A percentile compares a stretch with the other conserved stretches of the same genome.
phyloP scores from a whole-genome alignment of 2,888 invertebrate genomes.

The Euproctis similis region DNA sequence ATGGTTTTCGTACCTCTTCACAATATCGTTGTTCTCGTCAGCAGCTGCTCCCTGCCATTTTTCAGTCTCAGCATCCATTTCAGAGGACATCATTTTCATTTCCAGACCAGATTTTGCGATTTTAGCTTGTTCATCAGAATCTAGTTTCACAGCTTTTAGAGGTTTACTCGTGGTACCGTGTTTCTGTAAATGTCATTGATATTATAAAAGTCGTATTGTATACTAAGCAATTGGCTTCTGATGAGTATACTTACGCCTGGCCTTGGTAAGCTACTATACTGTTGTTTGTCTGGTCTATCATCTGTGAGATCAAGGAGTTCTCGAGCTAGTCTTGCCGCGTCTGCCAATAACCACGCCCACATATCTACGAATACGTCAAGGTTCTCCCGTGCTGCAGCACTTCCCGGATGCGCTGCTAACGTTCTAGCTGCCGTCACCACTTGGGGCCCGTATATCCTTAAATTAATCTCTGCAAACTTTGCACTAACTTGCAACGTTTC shows the following conservation, averaged over 20 bases:
- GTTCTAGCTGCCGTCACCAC: conserved; percentile 95
- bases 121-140: conserved; percentile 97
- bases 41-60: conserved; percentile 91
- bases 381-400: conserved; percentile 97
- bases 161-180: conserved; percentile 97
- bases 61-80: conserved; percentile 96
- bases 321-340: conserved; percentile 92
- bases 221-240: too few relatives aligned
- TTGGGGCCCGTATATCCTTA: conserved; percentile 96
- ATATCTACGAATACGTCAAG: conserved; percentile 95
- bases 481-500: conserved; percentile 97
- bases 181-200: conserved; percentile 79
- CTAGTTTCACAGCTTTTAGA: conserved; percentile 90
- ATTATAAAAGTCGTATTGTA: conserved; percentile 1
- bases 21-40: conserved; percentile 85
- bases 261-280: conserved; percentile 94
- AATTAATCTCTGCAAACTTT: conserved; percentile 96
- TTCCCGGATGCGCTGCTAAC: conserved; percentile 91
- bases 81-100: conserved; percentile 96
- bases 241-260: conserved; percentile 94
- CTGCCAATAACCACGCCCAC: conserved; percentile 95
- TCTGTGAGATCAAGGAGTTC: conserved; percentile 90
- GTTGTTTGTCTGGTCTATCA: conserved; percentile 65
- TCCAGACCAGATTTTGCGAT: conserved; percentile 97
- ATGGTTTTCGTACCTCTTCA: conserved; percentile 80